Evolutionary conservation across 2,888 invertebrate species (phyloP), one percentile per base, ranked within the genome.

Genomic region (Alloplasta piceator): DNA sequence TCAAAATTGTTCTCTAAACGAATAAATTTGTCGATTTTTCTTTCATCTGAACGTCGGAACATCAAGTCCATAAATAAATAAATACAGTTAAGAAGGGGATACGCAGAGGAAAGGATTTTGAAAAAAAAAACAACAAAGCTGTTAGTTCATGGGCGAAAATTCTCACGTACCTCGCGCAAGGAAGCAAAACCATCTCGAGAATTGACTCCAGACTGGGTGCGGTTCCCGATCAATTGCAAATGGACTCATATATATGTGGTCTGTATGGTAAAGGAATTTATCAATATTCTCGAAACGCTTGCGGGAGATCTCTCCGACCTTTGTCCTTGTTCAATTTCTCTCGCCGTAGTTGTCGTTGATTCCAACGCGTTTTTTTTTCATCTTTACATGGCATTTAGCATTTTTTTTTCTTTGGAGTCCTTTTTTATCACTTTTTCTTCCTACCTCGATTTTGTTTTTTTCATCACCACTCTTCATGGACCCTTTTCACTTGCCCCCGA

Each of bases 271-370:
- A 60, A 77, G 87, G 87, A 88, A 88, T 88, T 88, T 87, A 84
- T 86, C 87, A 87, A 88, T 88, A 88, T 87, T 86, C 86, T 67
- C 70, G 82, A 85, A 85, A 86, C 81, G 79, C 61, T 80, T 48
- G 12, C 60, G 67, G 72, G 60, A 66, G 60, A 66, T 61, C 14
- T 7, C 41, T 41, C 36, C 56, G 38, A 72, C 72, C 46, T 58
- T 52, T 58, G 43, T 70, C 38, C 56, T 56, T 41, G 66, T 52
- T 61, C 66, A 52, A 41, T 64, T 39, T 63, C 48, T 43, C 43
- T 26, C 41, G 63, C 43, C 72, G 9, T 43, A 52, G 12, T 43
- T 46, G 1, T 26, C 26, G 26, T 26, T 26, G 1, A 26, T 26
- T 3, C 26, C 26, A 26, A 26, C 26, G 26, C 52, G 12, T 16